A percentile compares a stretch with the other conserved stretches of the same genome.
Conservation (phyloP, 2,113 vertebrate species). For the Pardalotus punctatus region DNA sequence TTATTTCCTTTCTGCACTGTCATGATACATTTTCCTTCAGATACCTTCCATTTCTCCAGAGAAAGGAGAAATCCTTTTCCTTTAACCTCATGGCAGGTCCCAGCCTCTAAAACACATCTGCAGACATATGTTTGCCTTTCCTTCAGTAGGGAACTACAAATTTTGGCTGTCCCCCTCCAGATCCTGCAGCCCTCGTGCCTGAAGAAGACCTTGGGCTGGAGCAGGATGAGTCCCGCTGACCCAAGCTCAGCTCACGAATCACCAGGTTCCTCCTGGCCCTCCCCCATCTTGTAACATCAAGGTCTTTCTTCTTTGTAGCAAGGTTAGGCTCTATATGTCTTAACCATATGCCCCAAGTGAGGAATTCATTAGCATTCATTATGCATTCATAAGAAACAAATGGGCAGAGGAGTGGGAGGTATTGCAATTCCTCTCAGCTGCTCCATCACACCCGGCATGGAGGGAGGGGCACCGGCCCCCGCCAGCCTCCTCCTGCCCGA, state of each 20-base stretch:
- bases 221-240: background rate
- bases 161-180: background rate
- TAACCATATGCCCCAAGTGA: conserved; percentile 61
- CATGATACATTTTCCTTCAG: background rate
- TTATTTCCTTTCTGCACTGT: background rate
- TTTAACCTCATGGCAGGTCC: background rate
- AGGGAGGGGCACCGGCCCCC: background rate
- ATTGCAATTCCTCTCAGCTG: conserved; percentile 67
- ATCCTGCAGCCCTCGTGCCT: background rate
- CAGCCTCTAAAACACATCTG: background rate
- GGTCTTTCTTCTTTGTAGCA: conserved; percentile 30
- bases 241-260: background rate
- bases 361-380: conserved; percentile 85
- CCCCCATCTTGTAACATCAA: conserved; percentile 5
- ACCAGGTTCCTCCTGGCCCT: background rate
- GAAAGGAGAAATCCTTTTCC: background rate
- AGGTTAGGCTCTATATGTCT: conserved; percentile 64
- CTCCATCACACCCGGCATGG: conserved; percentile 49
- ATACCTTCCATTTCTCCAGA: background rate
- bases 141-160: background rate
- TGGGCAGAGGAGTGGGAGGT: conserved; percentile 55
- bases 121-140: background rate
- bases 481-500: background rate
- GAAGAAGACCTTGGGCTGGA: background rate
- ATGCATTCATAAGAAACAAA: conserved; percentile 71